Base-by-base conservation (phyloP, 2,113 vertebrate genomes). In the Heterocephalus glaber region DNA sequence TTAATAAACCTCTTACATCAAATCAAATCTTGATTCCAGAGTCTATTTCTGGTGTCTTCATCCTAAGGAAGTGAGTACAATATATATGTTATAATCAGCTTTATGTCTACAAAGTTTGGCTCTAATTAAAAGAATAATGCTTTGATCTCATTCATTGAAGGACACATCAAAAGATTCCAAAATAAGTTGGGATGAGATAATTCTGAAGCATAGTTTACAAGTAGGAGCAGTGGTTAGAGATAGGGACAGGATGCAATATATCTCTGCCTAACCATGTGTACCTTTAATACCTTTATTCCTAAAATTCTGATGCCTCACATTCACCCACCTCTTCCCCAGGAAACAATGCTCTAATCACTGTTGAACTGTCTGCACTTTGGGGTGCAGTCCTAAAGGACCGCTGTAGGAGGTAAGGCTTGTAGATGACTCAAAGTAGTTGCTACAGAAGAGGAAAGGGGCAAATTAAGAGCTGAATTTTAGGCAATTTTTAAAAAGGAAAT, bases 1-100 rank as follows among this genome's bases (percentile, higher is more conserved):
- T 87, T 70, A 68, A 20, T 93, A 88, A 96, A 82, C 28, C 13
- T 90, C 58, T 26, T 70, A 24, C 47, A 82, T 94, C 41, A 84
- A 74, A 86, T 92, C 19, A 88, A 88, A 68, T 76, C 30, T 90
- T 79, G 84, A 17, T 77, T 74, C 19, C 38, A 77, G 26, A 70
- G 38, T 85, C 58, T 93, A 30, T 88, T 89, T 86, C 83, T 89
- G 60, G 58, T 16, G 33, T 82, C 28, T 35, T 38, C 52, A 86
- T 38, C 8, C 47, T 91, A 66, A 88, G 9, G 9, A 19, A 81
- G 9, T 66, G 44, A 35, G 17, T 60, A 8, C 38, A 35, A 20
- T 35, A 30, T 77, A 47, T 92, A 61, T 63, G 38, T 89, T 76
- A 60, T 76, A 72, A 72, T 94, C 33, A 81, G 65, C 5, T 56